A percentile compares a stretch with the other conserved stretches of the same genome.
Evolutionary conservation across 1,140 invertebrate species (phyloP).

Genomic region (Eriocheir sinensis): DNA sequence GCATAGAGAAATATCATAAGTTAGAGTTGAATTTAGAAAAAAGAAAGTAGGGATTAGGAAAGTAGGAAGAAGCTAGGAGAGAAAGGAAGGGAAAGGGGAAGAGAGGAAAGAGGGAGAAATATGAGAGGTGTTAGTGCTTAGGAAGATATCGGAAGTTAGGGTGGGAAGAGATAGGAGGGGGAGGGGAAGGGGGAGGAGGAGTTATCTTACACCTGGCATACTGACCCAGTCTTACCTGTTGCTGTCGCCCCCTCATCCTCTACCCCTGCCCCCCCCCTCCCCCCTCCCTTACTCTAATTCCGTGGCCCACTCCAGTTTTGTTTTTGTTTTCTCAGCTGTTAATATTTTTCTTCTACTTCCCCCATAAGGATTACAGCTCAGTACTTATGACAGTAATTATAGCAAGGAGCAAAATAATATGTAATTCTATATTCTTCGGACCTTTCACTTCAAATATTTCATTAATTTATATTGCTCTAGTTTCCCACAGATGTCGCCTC

Average conservation of each 20-base stretch:
- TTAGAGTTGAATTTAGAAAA: too few relatives aligned
- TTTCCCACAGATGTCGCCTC: too few relatives aligned
- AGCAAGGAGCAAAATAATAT: too few relatives aligned
- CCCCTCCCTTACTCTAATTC: background rate
- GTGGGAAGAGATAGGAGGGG: background rate
- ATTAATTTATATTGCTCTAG: too few relatives aligned
- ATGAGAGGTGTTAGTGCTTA: too few relatives aligned
- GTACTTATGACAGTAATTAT: too few relatives aligned
- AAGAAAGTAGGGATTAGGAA: too few relatives aligned
- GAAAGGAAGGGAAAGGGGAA: background rate
- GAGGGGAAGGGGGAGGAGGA: background rate
- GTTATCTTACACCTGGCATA: background rate
- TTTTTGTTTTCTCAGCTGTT: background rate
- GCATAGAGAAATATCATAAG: too few relatives aligned
- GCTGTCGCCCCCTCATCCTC: background rate
- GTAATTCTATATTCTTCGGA: too few relatives aligned
- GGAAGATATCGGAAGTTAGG: background rate
- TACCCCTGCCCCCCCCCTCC: background rate
- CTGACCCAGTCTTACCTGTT: constrained; percentile 2
- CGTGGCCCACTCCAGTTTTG: background rate
- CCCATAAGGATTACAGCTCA: too few relatives aligned
- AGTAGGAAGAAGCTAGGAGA: too few relatives aligned
- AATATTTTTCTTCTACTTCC: background rate
- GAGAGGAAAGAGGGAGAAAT: background rate
- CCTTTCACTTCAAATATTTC: too few relatives aligned